Evolutionary conservation across 2,888 invertebrate species (phyloP).

Genomic region (Troides aeacus): DNA sequence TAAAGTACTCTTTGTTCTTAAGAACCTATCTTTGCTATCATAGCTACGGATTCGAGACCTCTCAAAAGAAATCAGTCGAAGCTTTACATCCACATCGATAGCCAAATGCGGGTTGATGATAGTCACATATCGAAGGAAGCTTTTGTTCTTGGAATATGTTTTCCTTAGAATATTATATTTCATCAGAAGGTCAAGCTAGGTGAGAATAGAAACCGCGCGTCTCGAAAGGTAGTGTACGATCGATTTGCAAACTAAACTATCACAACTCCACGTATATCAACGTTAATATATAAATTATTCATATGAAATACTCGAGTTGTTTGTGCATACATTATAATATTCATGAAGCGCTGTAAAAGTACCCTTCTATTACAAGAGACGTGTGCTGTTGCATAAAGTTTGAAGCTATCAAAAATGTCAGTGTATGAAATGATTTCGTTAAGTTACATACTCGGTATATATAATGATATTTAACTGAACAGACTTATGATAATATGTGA

Average conservation of each 20-base stretch:
- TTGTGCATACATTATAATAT: not conserved
- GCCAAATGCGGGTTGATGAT: too few relatives aligned
- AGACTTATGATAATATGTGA: not conserved
- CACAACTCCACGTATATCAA: not conserved
- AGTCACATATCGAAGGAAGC: too few relatives aligned
- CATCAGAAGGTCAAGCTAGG: too few relatives aligned
- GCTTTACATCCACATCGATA: too few relatives aligned
- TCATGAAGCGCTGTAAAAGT: slow-evolving; percentile 6
- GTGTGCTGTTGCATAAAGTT: slow-evolving; percentile 17
- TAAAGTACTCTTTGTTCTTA: too few relatives aligned
- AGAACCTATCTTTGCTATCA: too few relatives aligned
- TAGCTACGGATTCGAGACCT: too few relatives aligned
- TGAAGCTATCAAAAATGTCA: not conserved
- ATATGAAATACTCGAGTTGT: not conserved
- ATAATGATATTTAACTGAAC: not conserved
- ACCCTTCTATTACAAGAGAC: not conserved
- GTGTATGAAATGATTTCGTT: not conserved
- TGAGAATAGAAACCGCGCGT: too few relatives aligned
- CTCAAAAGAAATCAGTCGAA: too few relatives aligned
- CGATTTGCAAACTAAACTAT: not conserved
- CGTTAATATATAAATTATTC: not conserved
- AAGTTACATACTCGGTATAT: not conserved
- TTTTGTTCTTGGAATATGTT: too few relatives aligned
- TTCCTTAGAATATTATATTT: too few relatives aligned
- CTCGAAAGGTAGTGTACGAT: not conserved